phyloP scores from a whole-genome alignment of 2,797 vertebrate genomes.

The Diglossa cyanea region DNA sequence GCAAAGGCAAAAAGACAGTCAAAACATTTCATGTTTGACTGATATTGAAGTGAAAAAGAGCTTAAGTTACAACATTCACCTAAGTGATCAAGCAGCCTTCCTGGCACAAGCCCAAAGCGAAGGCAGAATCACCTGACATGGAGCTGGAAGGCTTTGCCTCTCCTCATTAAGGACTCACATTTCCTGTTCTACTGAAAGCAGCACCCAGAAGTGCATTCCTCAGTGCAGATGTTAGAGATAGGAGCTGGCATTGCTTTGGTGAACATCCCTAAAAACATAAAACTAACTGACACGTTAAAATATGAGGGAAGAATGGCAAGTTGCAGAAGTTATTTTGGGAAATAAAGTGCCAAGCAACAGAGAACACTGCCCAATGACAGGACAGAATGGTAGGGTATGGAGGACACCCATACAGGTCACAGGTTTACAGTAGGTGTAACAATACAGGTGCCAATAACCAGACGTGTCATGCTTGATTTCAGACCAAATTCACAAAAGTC shows the following conservation, averaged over 20 bases:
- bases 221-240: neutral
- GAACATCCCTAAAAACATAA: neutral
- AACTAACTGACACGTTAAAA: neutral
- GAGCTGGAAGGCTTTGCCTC: neutral
- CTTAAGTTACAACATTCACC: neutral
- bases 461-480: neutral
- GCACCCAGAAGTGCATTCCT: neutral
- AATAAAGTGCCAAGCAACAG: neutral
- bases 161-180: neutral
- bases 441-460: neutral
- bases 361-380: neutral
- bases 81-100: neutral
- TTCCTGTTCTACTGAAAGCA: slow-evolving; percentile 26
- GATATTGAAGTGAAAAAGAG: neutral
- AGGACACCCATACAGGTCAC: neutral
- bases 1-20: neutral
- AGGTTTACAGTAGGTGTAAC: neutral
- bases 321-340: neutral
- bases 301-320: neutral
- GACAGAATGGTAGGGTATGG: rapidly evolving
- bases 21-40: neutral
- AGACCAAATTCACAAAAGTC: neutral
- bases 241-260: neutral
- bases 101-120: neutral
- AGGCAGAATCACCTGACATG: neutral